A percentile compares a stretch with the other conserved stretches of the same genome.
phyloP scores from a whole-genome alignment of 2,113 vertebrate species.

The Chrysochloris asiatica region DNA sequence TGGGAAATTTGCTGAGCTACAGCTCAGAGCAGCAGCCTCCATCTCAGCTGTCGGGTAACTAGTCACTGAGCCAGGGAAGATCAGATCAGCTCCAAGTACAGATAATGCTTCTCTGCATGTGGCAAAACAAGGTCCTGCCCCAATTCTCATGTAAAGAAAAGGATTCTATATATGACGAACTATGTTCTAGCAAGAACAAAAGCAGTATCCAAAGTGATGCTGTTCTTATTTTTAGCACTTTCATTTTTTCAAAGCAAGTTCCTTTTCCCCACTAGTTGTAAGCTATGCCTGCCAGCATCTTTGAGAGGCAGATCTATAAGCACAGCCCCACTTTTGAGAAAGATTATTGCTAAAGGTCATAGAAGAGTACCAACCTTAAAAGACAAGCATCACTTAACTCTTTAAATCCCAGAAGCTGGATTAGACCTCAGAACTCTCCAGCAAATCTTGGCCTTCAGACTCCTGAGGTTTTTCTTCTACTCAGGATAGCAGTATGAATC shows the following conservation, averaged over 20 bases:
- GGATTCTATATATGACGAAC: constrained; percentile 36
- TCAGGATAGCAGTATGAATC: not conserved
- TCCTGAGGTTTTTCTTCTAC: not conserved
- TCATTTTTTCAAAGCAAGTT: constrained; percentile 61
- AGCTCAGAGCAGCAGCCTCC: not conserved
- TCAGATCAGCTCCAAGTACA: not conserved
- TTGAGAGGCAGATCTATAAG: constrained; percentile 29
- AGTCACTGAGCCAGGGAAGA: not conserved
- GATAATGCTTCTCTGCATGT: not conserved
- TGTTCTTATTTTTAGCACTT: constrained; percentile 72
- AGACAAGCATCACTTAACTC: not conserved
- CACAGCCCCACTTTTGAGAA: constrained; percentile 41
- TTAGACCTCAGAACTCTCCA: not conserved
- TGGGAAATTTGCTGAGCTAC: not conserved
- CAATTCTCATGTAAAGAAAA: constrained; percentile 19
- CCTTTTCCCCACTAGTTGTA: constrained; percentile 50
- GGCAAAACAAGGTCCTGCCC: constrained; percentile 51
- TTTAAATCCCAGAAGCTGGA: not conserved
- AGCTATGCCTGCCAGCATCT: constrained; percentile 61
- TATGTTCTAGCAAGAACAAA: constrained; percentile 53
- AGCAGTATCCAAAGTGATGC: constrained; percentile 52
- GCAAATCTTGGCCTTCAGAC: not conserved
- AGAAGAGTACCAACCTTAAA: not conserved
- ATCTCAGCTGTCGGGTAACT: not conserved
- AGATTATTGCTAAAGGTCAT: constrained; percentile 41